phyloP scores from a whole-genome alignment of 1,140 invertebrate species.

The Leptinotarsa defecta region DNA sequence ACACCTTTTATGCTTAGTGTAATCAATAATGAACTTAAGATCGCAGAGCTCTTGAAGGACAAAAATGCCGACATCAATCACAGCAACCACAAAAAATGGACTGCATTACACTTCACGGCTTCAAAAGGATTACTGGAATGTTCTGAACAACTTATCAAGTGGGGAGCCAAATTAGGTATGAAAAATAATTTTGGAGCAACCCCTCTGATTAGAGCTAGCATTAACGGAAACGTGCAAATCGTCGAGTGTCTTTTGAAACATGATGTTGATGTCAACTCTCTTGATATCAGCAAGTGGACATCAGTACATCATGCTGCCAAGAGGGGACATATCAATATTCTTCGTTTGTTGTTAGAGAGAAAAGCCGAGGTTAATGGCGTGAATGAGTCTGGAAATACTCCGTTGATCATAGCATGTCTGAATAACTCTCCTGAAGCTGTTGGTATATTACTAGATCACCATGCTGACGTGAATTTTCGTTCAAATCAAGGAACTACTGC shows the following conservation, averaged over 20 bases:
- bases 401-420: neutral
- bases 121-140: neutral
- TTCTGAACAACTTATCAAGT: neutral
- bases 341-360: neutral
- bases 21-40: neutral
- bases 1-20: neutral
- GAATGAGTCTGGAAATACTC: neutral
- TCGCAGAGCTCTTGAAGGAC: neutral
- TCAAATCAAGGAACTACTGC: neutral
- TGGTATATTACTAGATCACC: neutral
- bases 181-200: neutral
- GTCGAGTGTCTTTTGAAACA: neutral
- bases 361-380: slow-evolving; percentile 13
- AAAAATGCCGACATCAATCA: slow-evolving; percentile 9
- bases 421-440: neutral
- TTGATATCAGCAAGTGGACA: slow-evolving; percentile 8
- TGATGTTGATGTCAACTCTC: neutral
- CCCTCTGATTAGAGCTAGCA: slow-evolving; percentile 10
- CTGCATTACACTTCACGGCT: slow-evolving; percentile 9
- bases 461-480: neutral
- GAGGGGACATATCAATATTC: slow-evolving; percentile 5
- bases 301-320: slow-evolving; percentile 11
- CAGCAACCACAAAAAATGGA: neutral
- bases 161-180: neutral
- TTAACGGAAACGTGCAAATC: neutral